Percentiles rank a stretch among this genome's conserved stretches.
Conservation (phyloP, 2,797 vertebrate genomes). For the Pseudochirops corinnae region DNA sequence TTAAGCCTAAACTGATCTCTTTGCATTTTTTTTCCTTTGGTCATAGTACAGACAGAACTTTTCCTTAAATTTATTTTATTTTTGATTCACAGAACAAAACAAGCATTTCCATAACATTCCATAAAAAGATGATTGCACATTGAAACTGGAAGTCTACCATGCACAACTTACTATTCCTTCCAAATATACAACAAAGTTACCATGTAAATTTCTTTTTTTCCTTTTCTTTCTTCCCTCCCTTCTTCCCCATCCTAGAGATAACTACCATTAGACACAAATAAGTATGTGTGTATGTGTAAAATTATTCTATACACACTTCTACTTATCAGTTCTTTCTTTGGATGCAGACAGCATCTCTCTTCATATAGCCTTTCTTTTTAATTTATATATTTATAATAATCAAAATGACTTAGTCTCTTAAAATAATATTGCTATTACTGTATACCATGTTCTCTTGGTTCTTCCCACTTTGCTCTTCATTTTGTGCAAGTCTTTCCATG, state of each 20-base stretch:
- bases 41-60: background rate
- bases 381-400: background rate
- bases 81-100: background rate
- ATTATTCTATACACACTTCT: background rate
- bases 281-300: background rate
- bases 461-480: background rate
- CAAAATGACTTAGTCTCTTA: background rate
- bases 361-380: background rate
- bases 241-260: background rate
- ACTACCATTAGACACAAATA: background rate
- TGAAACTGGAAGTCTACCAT: background rate
- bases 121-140: background rate
- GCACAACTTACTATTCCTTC: background rate
- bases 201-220: background rate
- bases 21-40: background rate
- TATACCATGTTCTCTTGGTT: background rate
- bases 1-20: background rate
- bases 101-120: background rate
- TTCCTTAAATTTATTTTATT: background rate
- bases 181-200: background rate
- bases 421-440: background rate
- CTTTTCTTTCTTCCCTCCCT: background rate
- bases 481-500: background rate
- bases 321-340: background rate
- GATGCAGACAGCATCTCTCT: background rate